Evolutionary conservation across 2,113 vertebrate genomes (phyloP).

Genomic region (Thunnus maccoyii): DNA sequence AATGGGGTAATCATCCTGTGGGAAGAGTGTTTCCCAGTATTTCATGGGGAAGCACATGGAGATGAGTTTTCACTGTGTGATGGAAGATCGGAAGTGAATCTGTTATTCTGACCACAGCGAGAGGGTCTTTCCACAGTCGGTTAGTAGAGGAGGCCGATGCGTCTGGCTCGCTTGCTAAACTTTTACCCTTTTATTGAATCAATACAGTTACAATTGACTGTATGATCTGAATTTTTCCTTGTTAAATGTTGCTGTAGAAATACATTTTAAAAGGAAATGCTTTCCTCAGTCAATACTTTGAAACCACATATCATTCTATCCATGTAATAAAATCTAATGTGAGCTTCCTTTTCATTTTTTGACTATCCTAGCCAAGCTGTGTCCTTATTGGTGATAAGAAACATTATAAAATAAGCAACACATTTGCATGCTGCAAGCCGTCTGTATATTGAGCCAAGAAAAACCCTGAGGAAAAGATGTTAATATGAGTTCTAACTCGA

Average conservation of each 20-base stretch:
- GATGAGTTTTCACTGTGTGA: neutral
- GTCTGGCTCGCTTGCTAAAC: conserved; percentile 2
- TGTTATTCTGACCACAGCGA: conserved; percentile 39
- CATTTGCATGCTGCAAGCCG: neutral
- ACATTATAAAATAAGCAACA: neutral
- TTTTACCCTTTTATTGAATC: neutral
- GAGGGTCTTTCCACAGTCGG: conserved; percentile 45
- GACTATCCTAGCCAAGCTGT: neutral
- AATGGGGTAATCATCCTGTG: conserved; percentile 26
- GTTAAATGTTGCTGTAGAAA: neutral
- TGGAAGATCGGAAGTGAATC: conserved; percentile 26
- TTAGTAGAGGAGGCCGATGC: neutral
- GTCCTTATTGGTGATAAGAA: neutral
- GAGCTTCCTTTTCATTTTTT: neutral
- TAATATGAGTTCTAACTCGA: neutral
- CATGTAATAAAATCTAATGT: neutral
- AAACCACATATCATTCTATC: neutral
- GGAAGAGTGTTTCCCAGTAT: neutral
- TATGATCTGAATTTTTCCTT: too few species aligned
- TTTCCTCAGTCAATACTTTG: conserved; percentile 1
- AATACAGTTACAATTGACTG: neutral
- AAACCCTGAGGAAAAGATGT: neutral
- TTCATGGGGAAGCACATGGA: conserved; percentile 38
- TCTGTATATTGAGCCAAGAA: neutral
- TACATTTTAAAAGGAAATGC: neutral